Base-by-base conservation (phyloP, 2,113 vertebrate genomes). In the Gadus macrocephalus region DNA sequence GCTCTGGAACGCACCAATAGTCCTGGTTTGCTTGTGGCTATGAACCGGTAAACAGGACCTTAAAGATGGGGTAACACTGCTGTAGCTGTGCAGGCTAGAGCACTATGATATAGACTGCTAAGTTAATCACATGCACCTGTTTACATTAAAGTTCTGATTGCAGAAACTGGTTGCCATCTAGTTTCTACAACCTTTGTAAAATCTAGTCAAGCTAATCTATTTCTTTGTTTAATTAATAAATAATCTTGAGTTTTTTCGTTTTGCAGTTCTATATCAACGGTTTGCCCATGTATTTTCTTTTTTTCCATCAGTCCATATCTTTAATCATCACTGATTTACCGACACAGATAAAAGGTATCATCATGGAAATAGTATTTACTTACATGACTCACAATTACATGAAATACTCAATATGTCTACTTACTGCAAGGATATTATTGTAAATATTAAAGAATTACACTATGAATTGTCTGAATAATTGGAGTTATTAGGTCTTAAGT, bases 381-480 rank as follows among this genome's bases (percentile, higher is more conserved):
- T 62, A 64, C 61, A 66, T 66, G 63, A 81, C 22, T 69, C 53
- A 35, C 31, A 35, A 35, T 66, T 68, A 76, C 66, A 77, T 67
- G 15, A 77, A 64, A 11, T 66, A 67, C 69, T 72, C 62, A 67
- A 11, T 73, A 55, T 60, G 42, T 49, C 42, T 49, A 81, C 81
- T 66, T 64, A 81, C 16, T 35, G 72, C 74, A 78, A 82, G 71
- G 38, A 67, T 77, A 76, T 81, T 56, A 78, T 74, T 88, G 83
- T 85, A 82, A 82, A 83, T 79, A 79, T 83, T 83, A 85, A 85
- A 86, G 53, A 75, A 77, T 73, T 60, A 77, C 61, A 74, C 70
- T 31, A 70, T 38, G 25, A 79, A 7, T 49, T 49, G 42, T 49
- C 42, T 49, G 25, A 62, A 27, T 62, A 20, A 11, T 1, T 62